Evolutionary conservation across 2,888 invertebrate species (phyloP).

Genomic region (Steromphala cineraria): DNA sequence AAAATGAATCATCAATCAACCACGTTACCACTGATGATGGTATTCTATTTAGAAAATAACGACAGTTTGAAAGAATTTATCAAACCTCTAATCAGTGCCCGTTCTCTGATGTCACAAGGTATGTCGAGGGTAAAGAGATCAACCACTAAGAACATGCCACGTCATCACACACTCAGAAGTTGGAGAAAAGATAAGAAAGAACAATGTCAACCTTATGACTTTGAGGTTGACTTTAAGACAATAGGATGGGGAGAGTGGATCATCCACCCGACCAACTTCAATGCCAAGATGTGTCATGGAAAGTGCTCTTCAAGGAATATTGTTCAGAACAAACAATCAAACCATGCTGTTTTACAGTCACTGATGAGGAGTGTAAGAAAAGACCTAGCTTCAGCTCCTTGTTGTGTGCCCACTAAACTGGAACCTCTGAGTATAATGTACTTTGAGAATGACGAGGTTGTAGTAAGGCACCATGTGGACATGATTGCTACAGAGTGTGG

Average conservation of each 20-base stretch:
- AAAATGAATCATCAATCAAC: no score
- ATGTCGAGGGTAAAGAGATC: not conserved
- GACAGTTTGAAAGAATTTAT: no score
- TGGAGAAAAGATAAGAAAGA: conserved; percentile 43
- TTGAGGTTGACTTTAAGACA: conserved; percentile 67
- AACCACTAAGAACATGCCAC: not conserved
- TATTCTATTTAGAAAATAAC: no score
- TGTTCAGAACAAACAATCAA: conserved; percentile 67
- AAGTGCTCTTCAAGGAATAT: conserved; percentile 67
- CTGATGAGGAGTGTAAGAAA: conserved; percentile 67
- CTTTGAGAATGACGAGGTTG: conserved; percentile 70
- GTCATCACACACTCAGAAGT: conserved; percentile 34
- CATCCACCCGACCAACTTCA: conserved; percentile 69
- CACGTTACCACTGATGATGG: no score
- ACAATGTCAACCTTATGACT: conserved; percentile 59
- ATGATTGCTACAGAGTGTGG: conserved; percentile 72
- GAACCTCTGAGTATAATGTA: conserved; percentile 71
- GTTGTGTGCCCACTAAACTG: conserved; percentile 71
- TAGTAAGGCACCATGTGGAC: conserved; percentile 70
- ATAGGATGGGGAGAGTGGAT: conserved; percentile 74
- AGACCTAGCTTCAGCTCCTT: conserved; percentile 67
- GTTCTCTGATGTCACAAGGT: no score
- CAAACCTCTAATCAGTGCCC: no score
- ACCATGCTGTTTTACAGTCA: conserved; percentile 73
- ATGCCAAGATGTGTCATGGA: conserved; percentile 68